Conservation (phyloP, 2,888 invertebrate species). For the Pristionchus entomophagus region DNA sequence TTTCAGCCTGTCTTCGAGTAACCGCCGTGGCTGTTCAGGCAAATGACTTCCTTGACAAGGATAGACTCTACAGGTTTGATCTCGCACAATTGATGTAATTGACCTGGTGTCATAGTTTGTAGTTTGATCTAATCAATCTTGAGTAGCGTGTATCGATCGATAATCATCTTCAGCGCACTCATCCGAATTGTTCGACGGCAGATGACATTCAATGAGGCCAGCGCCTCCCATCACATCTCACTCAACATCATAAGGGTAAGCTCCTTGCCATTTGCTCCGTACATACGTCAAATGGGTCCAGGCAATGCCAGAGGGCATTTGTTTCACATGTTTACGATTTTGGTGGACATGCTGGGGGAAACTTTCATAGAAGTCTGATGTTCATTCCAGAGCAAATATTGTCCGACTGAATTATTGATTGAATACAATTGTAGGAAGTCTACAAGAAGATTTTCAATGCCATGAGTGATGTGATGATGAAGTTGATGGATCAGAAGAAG, state of each 20-base stretch:
- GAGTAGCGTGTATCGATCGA: too few relatives aligned
- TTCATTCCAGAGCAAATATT: not conserved
- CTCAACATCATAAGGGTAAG: not conserved
- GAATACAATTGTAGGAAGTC: not conserved
- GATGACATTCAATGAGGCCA: not conserved
- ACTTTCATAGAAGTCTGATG: not conserved
- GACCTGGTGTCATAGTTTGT: too few relatives aligned
- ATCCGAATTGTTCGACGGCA: not conserved
- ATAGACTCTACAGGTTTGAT: too few relatives aligned
- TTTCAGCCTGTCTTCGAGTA: not conserved
- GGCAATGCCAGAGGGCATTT: too few relatives aligned
- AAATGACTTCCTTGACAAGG: not conserved
- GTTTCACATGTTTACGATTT: not conserved
- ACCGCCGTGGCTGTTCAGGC: not conserved
- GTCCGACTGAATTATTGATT: not conserved
- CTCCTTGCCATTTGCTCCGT: too few relatives aligned
- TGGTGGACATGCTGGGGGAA: not conserved
- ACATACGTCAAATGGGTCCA: too few relatives aligned
- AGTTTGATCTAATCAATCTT: too few relatives aligned
- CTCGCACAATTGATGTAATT: too few relatives aligned
- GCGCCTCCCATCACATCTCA: not conserved
- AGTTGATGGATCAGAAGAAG: not conserved
- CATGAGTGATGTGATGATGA: not conserved
- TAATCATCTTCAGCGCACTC: not conserved
- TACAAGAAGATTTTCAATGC: not conserved